Evolutionary conservation across 2,113 vertebrate species (phyloP).

Genomic region (Xenus cinereus): DNA sequence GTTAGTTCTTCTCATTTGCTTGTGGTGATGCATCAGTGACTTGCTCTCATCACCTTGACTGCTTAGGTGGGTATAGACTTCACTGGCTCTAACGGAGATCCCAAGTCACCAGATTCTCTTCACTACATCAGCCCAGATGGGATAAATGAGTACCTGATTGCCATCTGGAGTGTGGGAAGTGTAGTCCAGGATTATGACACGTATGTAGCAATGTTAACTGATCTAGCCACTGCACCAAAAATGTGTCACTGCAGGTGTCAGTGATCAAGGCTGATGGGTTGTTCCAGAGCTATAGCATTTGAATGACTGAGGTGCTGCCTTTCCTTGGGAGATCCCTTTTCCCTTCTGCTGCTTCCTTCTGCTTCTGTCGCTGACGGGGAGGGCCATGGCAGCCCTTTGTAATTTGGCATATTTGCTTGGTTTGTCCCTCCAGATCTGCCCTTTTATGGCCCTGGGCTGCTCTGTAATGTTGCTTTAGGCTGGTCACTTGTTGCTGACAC

Average conservation of each 20-base stretch:
- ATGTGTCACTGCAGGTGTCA: neutral
- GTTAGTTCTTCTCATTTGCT: neutral
- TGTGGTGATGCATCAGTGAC: neutral
- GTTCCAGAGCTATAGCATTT: neutral
- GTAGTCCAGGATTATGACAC: slow-evolving; percentile 94
- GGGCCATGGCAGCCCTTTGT: neutral
- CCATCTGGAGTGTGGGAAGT: slow-evolving; percentile 90
- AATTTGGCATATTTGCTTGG: neutral
- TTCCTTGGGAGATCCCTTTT: neutral
- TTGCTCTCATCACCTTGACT: neutral
- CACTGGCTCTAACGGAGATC: slow-evolving; percentile 92
- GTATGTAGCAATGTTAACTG: slow-evolving; percentile 60
- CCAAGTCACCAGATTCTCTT: slow-evolving; percentile 87
- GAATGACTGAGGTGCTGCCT: neutral
- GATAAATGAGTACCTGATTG: slow-evolving; percentile 88
- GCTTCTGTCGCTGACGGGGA: neutral
- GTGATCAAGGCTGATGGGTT: neutral
- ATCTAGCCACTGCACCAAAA: neutral
- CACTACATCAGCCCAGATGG: slow-evolving; percentile 90
- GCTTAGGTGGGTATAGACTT: slow-evolving; percentile 91
- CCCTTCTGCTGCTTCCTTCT: neutral
- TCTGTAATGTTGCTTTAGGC: neutral
- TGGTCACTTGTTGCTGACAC: neutral
- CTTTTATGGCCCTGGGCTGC: neutral
- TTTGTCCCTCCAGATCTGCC: neutral